These are phyloP conservation scores for Corythoichthys haematopterus DNA, from an alignment of 2,113 vertebrate species.

Conservation along the genomic window DNA sequence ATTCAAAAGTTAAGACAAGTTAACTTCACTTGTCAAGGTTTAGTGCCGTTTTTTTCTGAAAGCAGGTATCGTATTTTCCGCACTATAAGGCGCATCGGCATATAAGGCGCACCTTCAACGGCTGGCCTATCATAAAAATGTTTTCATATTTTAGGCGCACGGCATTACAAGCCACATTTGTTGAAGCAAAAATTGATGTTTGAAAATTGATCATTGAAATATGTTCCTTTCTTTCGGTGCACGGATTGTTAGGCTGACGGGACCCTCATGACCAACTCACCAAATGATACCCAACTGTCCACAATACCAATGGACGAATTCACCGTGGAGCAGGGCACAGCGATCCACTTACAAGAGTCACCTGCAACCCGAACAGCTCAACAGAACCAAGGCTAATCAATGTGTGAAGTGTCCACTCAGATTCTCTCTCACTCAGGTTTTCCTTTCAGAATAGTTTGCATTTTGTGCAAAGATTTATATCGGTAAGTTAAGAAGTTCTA, in stretches of 20 bases:
- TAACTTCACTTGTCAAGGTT: no score
- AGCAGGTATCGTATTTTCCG: no score
- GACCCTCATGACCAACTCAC: conserved; percentile 19
- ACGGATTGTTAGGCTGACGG: conserved; percentile 57
- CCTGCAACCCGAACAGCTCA: conserved; percentile 38
- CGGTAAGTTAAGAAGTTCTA: conserved; percentile 54
- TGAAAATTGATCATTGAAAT: background rate
- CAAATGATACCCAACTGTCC: conserved; percentile 77
- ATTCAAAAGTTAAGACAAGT: no score
- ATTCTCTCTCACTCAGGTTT: conserved; percentile 87
- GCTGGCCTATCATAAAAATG: no score
- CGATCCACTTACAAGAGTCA: conserved; percentile 56
- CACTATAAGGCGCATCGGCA: no score
- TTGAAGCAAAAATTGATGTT: no score
- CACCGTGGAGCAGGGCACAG: conserved; percentile 68
- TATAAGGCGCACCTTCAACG: no score
- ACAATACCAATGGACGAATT: conserved; percentile 78
- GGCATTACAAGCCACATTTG: no score
- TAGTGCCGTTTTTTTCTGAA: no score
- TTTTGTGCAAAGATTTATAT: conserved; percentile 70
- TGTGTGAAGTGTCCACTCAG: conserved; percentile 65
- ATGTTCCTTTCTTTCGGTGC: background rate
- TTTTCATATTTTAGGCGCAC: no score
- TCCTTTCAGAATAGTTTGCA: conserved; percentile 68
- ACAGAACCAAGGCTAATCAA: conserved; percentile 60